These are phyloP conservation scores for Stylophora pistillata DNA, from an alignment of 64 coral and sea anemone genomes.

Conservation along the genomic window DNA sequence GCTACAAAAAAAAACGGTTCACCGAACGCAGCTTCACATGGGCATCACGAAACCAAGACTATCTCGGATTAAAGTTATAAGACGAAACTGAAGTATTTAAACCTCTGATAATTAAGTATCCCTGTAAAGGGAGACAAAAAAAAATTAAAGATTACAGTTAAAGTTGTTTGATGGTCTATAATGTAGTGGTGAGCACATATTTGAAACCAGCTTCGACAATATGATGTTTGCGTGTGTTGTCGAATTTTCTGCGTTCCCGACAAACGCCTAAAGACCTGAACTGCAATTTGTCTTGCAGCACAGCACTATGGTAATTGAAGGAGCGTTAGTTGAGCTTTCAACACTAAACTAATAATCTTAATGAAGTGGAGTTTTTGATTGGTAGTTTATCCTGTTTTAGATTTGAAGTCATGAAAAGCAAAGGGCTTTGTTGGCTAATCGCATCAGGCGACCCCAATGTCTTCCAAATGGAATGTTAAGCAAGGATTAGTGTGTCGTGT, in stretches of 20 bases:
- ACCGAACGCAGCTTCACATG: too few species aligned
- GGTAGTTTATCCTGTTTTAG: neutral
- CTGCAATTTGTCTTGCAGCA: neutral
- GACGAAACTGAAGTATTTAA: too few species aligned
- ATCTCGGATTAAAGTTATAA: too few species aligned
- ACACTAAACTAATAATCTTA: neutral
- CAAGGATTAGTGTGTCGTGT: neutral
- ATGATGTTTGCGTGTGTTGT: too few species aligned
- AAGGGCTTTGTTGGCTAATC: neutral
- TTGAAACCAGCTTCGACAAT: too few species aligned
- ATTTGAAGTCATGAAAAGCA: neutral
- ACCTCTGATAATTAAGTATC: too few species aligned
- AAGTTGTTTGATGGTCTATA: too few species aligned
- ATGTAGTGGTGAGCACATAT: too few species aligned
- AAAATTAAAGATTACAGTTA: too few species aligned
- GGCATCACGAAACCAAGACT: too few species aligned
- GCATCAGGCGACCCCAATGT: neutral
- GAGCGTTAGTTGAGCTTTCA: neutral
- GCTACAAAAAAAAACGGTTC: too few species aligned
- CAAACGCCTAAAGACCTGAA: neutral
- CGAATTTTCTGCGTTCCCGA: neutral
- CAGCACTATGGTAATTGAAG: neutral
- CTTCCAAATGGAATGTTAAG: neutral
- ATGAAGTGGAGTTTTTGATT: neutral
- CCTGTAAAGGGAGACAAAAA: too few species aligned